A percentile compares a stretch with the other conserved stretches of the same genome.
phyloP scores from a whole-genome alignment of 2,113 vertebrate genomes.

The Butorides virescens region DNA sequence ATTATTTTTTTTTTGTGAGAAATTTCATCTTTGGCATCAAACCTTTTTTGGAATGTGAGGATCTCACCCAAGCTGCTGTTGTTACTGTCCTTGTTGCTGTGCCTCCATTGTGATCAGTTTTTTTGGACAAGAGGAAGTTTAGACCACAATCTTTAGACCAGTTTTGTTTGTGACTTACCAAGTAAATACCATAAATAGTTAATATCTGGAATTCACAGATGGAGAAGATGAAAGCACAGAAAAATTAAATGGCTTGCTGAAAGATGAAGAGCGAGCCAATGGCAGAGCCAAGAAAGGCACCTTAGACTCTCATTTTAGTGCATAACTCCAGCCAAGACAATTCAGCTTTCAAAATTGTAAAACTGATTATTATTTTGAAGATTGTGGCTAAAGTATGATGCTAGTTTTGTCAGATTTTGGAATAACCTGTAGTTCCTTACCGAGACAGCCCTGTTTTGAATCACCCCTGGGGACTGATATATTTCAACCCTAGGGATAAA shows the following conservation, averaged over 20 bases:
- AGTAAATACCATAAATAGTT: neutral
- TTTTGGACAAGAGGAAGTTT: neutral
- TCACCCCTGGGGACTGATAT: conserved; percentile 63
- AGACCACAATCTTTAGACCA: neutral
- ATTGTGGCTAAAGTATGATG: conserved; percentile 21
- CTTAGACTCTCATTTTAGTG: neutral
- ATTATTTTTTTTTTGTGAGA: neutral
- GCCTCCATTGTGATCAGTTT: neutral
- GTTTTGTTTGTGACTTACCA: neutral
- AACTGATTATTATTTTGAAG: conserved; percentile 32
- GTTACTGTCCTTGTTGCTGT: neutral
- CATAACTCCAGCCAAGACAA: neutral
- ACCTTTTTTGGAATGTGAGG: neutral
- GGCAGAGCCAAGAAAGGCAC: neutral
- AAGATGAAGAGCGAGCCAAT: neutral
- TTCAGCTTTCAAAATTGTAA: conserved; percentile 25
- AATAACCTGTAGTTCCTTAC: conserved; percentile 43
- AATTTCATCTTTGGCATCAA: neutral
- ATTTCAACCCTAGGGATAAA: conserved; percentile 61
- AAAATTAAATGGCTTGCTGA: conserved; percentile 22
- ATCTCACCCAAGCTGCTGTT: neutral
- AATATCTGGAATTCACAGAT: neutral
- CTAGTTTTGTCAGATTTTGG: conserved; percentile 39
- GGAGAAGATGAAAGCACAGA: neutral
- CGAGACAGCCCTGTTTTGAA: conserved; percentile 58